These are phyloP conservation scores for Gopherus evgoodei DNA, from an alignment of 2,113 vertebrate genomes.

Conservation along the genomic window DNA sequence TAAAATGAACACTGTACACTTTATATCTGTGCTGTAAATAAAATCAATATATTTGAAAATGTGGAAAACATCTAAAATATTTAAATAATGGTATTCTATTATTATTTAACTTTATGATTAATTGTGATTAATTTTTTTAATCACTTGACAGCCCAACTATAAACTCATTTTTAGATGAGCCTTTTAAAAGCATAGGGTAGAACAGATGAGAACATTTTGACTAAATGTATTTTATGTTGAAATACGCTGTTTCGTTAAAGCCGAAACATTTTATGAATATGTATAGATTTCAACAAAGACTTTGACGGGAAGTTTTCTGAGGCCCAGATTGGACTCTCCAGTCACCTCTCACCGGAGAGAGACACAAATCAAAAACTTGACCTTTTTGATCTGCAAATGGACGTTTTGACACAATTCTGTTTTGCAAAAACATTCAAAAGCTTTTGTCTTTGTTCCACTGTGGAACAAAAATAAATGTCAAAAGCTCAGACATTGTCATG, in stretches of 20 bases:
- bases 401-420: not conserved
- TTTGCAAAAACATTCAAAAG: not conserved
- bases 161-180: conserved; percentile 21
- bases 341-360: not conserved
- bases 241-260: not conserved
- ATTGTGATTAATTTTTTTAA: no score
- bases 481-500: not conserved
- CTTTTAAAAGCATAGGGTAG: conserved; percentile 16
- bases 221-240: conserved; percentile 37
- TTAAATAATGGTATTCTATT: no score
- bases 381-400: not conserved
- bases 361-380: not conserved
- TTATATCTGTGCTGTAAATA: no score
- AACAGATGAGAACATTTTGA: not conserved
- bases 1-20: no score
- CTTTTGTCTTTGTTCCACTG: not conserved
- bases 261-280: not conserved
- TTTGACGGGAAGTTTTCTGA: not conserved
- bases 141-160: no score
- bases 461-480: not conserved
- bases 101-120: no score
- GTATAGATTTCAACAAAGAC: not conserved
- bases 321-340: not conserved
- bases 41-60: no score
- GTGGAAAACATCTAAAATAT: no score